Evolutionary conservation across 1,140 invertebrate genomes (phyloP), one percentile per base, ranked within the genome.

Genomic region (Hormaphis cornu): DNA sequence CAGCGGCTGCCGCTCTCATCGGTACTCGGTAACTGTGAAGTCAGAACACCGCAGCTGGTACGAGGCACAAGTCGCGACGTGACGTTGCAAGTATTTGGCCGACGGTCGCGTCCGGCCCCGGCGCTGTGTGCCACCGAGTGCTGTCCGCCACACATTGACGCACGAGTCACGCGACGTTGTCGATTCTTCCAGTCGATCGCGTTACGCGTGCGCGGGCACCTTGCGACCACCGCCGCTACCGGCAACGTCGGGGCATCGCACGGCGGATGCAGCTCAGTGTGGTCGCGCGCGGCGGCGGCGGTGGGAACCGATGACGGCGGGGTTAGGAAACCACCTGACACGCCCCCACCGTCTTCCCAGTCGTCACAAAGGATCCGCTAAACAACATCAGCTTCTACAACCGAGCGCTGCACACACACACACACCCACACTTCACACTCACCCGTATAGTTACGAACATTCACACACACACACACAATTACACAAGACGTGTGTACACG

Each of bases 291-390:
- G 50, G n/a, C 30, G 28, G 14, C 30, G 33, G 6, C 20, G 37
- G 24, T 44, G 7, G 50, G 3, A 1, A 5, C 12, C 5, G 26
- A n/a, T 24, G 24, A 42, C 14, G 24, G 59, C 9, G 61, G 46
- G 61, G 61, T 58, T 50, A 35, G 42, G 44, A 66, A 66, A 66
- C 61, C 61, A 66, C 61, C 61, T 66, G 61, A 66, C 61, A 66
- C 61, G 61, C 61, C 61, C 61, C 61, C 61, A 66, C 61, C 18
- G 44, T 66, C 50, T 66, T 48, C 61, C 61, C 61, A 48, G 61
- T 48, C 61, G 24, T 66, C 61, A 66, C 61, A 66, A 66, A 66
- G 61, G 61, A 66, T 66, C 61, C 28, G 28, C 59, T 18, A 30
- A n/a, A 14, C 54, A 16, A 22, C 30, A 50, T 42, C 61, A 66